These are phyloP conservation scores for Amphilophus citrinellus DNA, from an alignment of 2,113 vertebrate genomes.

Conservation along the genomic window DNA sequence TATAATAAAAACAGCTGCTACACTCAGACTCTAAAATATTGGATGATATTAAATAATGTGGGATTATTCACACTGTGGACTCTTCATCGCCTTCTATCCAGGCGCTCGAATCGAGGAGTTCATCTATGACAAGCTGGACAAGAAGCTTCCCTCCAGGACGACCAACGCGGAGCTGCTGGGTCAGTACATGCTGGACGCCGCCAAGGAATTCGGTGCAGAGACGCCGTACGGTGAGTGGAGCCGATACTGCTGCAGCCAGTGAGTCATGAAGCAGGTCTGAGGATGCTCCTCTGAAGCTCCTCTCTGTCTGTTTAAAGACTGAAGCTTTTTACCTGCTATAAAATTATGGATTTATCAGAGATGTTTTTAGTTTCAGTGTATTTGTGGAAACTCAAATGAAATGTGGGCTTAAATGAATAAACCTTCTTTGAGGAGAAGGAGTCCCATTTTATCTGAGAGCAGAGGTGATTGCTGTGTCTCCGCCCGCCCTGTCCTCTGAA, in stretches of 20 bases:
- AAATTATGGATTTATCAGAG: no score
- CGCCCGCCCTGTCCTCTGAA: background rate
- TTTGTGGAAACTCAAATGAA: no score
- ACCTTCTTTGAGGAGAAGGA: no score
- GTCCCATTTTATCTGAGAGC: background rate
- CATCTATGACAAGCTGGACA: constrained; percentile 96
- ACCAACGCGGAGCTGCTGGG: constrained; percentile 94
- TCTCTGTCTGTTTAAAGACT: background rate
- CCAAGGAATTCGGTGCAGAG: constrained; percentile 88
- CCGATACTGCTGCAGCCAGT: background rate
- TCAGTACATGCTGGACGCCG: constrained; percentile 94
- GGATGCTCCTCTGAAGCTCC: background rate
- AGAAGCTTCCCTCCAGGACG: constrained; percentile 90
- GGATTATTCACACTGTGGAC: background rate
- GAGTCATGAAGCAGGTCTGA: background rate
- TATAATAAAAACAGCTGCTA: background rate
- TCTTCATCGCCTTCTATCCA: constrained; percentile 28
- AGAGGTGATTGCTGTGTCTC: background rate
- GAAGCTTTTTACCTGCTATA: background rate
- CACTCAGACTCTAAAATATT: background rate
- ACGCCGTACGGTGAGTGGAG: constrained; percentile 89
- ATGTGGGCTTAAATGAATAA: background rate
- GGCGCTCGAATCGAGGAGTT: constrained; percentile 94
- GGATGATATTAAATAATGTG: background rate
- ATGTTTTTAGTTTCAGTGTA: no score